A percentile compares a stretch with the other conserved stretches of the same genome.
Evolutionary conservation across 2,113 vertebrate genomes (phyloP).

Genomic region (mouse (Mus musculus)): GRCm39 chr16:81110001-81110500

Average conservation of each 20-base stretch:
- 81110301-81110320: neutral
- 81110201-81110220: too few relatives aligned
- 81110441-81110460: neutral
- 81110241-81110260: neutral
- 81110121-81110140: neutral
- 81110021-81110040: neutral
- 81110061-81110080: neutral
- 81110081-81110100: neutral
- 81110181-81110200: neutral
- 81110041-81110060: neutral
- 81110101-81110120: neutral
- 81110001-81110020: neutral
- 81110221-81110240: too few relatives aligned
- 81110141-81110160: neutral
- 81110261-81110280: neutral
- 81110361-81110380: neutral
- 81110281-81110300: neutral
- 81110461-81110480: neutral
- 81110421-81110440: neutral
- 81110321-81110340: neutral
- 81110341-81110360: neutral
- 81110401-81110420: neutral
- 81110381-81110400: neutral
- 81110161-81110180: too few relatives aligned
- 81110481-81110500: neutral